Evolutionary conservation across 2,888 invertebrate genomes (phyloP), one percentile per base, ranked within the genome.

Genomic region (Plebejus melissa): DNA sequence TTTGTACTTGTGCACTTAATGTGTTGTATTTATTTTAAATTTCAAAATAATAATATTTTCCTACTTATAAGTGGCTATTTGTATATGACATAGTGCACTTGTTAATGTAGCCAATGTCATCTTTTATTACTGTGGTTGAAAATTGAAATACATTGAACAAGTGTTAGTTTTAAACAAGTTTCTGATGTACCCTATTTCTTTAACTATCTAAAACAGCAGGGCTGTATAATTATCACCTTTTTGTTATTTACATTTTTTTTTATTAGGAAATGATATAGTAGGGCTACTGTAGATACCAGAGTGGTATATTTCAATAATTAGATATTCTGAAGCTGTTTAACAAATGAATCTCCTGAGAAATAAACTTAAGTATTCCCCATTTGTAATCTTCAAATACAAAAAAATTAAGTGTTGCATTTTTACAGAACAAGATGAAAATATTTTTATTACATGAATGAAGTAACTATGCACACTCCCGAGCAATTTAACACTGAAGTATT

Each of bases 1-100:
- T 70, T 70, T 70, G 38, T 70, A 46, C 54, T 72, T 72, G 22
- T 72, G 72, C 72, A 72, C 72, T 54, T 54, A 71, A 54, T 71
- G 71, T 71, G 71, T 46, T 71, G 28, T 72, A 54, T 72, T 50
- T 72, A 72, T 50, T 54, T 46, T 54, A 54, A 50, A 46, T 72
- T 72, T 54, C 28, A 28, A 28, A 36, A 72, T 72, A 72, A 50
- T 71, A 71, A 7, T 46, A 32, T 72, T 50, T 41, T 72, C 28
- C 54, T 72, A 32, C 28, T 46, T 46, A 46, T 46, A 41, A 7
- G 22, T 71, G 41, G 46, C 65, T 65, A 65, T 65, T 65, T 65
- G 28, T 65, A 65, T 41, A 28, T 32, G 60, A 58, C 28, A 28
- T 65, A 13, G 32, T 22, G 22, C 32, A 28, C 28, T 65, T 65